Base-by-base conservation (phyloP, 2,888 invertebrate genomes). In the Lochmaea capreae region DNA sequence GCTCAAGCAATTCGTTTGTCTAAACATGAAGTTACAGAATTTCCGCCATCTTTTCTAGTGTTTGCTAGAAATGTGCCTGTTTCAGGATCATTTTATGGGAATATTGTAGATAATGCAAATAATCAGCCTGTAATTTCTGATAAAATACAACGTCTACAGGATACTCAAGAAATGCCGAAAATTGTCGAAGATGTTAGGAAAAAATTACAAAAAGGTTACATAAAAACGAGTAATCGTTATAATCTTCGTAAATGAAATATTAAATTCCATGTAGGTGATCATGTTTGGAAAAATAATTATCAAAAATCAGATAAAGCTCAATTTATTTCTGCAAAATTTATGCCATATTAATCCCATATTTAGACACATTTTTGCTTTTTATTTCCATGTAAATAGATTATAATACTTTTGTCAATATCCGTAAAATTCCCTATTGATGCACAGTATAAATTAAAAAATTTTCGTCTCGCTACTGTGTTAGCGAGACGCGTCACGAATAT, bases 251-350 rank as follows among this genome's bases (percentile, higher is more conserved):
- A 62, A 62, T 10, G 33, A 0, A 12, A 62, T 62, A n/a, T 62
- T 33, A 62, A 42, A 42, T 62, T 62, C 42, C 62, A 62, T 42
- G 62, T 62, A 33, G 62, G 62, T 39, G 62, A 62, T 16, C 42
- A 42, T n/a, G 42, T 62, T 14, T 62, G 62, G 62, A 62, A 62
- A 62, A 62, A 62, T 16, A 62, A 33, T 39, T 39, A 62, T 39
- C 39, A n/a, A n/a, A 62, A 62, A 33, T 42, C 62, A 14, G 62
- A 62, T 62, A 62, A 62, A 62, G 33, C 62, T 33, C 62, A 42
- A n/a, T 62, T 33, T 16, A 42, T 62, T 16, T 62, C 42, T 8
- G 33, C 39, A n/a, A 12, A 62, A 42, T 62, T 14, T 39, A 42
- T 26, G 26, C 33, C 59, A n/a, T 3, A 26, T n/a, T n/a, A n/a